A percentile compares a stretch with the other conserved stretches of the same genome.
These are phyloP conservation scores for Halocynthia roretzi DNA, from an alignment of 23 tunicate species.

Conservation along the genomic window DNA sequence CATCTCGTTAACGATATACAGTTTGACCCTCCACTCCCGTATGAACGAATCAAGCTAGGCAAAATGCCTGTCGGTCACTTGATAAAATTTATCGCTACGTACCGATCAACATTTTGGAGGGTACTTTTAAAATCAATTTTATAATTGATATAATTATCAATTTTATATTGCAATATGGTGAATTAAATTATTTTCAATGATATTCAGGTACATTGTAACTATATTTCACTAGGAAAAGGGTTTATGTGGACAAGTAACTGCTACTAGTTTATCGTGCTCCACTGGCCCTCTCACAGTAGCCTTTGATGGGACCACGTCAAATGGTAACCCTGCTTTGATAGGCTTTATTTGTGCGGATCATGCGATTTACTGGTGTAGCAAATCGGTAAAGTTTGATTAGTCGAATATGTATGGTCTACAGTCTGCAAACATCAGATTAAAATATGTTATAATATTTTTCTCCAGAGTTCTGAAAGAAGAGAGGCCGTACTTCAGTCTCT, in stretches of 20 bases:
- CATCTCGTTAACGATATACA: conserved; percentile 56
- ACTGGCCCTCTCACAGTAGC: conserved; percentile 42
- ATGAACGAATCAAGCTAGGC: conserved; percentile 34
- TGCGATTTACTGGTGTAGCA: conserved; percentile 63
- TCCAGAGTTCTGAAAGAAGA: conserved; percentile 51
- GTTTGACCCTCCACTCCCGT: conserved; percentile 62
- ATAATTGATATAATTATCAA: not conserved
- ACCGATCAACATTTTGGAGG: conserved; percentile 68
- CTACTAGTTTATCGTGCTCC: not conserved
- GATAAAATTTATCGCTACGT: conserved; percentile 64
- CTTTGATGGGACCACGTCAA: conserved; percentile 65
- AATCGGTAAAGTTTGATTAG: conserved; percentile 25
- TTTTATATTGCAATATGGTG: no score
- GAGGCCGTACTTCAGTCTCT: conserved; percentile 38
- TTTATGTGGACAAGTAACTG: conserved; percentile 38
- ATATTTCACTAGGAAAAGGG: conserved; percentile 21
- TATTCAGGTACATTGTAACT: no score
- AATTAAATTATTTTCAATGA: no score
- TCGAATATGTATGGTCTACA: no score
- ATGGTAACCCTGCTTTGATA: conserved; percentile 76
- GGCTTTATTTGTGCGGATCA: conserved; percentile 85
- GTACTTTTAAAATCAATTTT: conserved; percentile 18
- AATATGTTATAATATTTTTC: not conserved
- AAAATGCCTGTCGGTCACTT: conserved; percentile 58
- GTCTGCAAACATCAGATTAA: no score